Conservation (phyloP, 2,888 invertebrate genomes). For the Athrips mouffetella region DNA sequence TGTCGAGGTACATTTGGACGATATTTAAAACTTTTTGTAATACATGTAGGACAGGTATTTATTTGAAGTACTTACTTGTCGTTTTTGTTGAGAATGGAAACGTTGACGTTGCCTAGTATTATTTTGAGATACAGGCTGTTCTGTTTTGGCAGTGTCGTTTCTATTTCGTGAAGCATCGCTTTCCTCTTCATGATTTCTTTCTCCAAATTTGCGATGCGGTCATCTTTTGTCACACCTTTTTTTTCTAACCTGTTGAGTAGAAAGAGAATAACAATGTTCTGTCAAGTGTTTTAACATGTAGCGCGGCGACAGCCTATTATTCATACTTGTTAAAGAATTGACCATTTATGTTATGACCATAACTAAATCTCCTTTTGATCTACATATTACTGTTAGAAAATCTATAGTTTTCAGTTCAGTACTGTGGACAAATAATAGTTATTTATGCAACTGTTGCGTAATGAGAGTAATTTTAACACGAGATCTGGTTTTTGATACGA, state of each 20-base stretch:
- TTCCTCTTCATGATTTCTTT: conserved; percentile 90
- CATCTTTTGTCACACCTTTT: conserved; percentile 69
- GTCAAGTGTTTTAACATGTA: not conserved
- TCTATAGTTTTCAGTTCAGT: too few species aligned
- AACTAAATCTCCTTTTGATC: too few species aligned
- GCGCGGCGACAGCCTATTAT: not conserved
- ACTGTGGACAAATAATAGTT: too few species aligned
- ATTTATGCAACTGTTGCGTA: too few species aligned
- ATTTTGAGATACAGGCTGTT: conserved; percentile 92
- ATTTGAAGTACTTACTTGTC: conserved; percentile 93
- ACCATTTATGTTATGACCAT: too few species aligned
- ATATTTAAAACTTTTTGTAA: too few species aligned
- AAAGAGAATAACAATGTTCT: too few species aligned
- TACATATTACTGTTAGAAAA: too few species aligned
- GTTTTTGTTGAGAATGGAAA: conserved; percentile 96
- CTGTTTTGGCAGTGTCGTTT: conserved; percentile 94
- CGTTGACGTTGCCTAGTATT: conserved; percentile 98
- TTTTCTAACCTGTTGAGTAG: conserved; percentile 58
- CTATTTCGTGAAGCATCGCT: conserved; percentile 93
- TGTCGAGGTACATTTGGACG: too few species aligned
- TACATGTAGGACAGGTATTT: too few species aligned
- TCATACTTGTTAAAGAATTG: not conserved
- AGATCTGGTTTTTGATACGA: too few species aligned
- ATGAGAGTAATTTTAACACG: too few species aligned
- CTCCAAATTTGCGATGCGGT: conserved; percentile 80